Conservation (phyloP, 2,888 invertebrate species). For the Polyommatus icarus region DNA sequence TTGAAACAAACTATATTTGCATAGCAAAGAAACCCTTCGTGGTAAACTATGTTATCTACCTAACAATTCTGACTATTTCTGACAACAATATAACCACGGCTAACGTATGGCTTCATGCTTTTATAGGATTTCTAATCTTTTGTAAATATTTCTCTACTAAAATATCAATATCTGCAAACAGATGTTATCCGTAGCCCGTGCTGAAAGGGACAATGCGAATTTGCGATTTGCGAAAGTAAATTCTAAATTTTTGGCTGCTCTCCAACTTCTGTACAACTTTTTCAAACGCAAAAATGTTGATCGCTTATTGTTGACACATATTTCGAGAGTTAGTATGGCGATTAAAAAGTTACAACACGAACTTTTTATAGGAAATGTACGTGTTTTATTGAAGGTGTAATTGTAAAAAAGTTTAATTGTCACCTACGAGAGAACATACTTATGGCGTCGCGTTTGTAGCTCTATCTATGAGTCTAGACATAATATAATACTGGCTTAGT, state of each 20-base stretch:
- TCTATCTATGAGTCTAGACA: neutral
- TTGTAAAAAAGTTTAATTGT: neutral
- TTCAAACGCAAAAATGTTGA: conserved; percentile 22
- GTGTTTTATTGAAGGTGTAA: neutral
- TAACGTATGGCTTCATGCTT: neutral
- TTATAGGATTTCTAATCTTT: conserved; percentile 11
- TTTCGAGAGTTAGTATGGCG: neutral
- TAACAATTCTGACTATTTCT: neutral
- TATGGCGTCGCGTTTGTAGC: neutral
- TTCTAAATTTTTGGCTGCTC: conserved; percentile 13
- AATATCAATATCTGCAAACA: conserved; percentile 24
- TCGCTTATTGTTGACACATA: conserved; percentile 25
- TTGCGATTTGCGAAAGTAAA: conserved; percentile 27
- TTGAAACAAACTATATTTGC: neutral
- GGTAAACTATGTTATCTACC: neutral
- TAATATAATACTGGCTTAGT: neutral
- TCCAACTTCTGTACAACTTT: conserved; percentile 27
- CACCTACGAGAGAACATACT: neutral
- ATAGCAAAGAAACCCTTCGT: neutral
- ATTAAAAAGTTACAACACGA: neutral
- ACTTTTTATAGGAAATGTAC: neutral
- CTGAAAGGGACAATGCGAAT: conserved; percentile 26
- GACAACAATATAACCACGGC: neutral
- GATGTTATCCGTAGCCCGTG: conserved; percentile 22
- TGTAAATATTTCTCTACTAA: neutral